A percentile compares a stretch with the other conserved stretches of the same genome.
phyloP scores from a whole-genome alignment of 2,888 invertebrate species.

The Candidula unifasciata region DNA sequence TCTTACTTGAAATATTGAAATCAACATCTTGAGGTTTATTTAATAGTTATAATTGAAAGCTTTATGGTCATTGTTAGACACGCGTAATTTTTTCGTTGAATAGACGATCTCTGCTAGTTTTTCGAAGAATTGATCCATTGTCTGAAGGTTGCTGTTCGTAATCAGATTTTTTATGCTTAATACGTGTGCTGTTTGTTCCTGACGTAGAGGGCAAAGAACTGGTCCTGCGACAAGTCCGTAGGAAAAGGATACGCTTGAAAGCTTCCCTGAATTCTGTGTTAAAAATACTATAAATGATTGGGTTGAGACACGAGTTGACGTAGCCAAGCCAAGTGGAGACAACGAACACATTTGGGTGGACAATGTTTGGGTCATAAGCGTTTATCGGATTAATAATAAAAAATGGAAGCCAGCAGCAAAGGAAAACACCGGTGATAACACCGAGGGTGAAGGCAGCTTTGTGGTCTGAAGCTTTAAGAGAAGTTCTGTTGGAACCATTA shows the following conservation, averaged over 20 bases:
- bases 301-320: conserved; percentile 96
- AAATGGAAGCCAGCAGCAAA: conserved; percentile 99
- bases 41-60: background rate
- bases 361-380: conserved; percentile 96
- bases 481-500: conserved; percentile 51
- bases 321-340: conserved; percentile 98
- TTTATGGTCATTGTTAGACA: conserved; percentile 26
- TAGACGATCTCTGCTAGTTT: conserved; percentile 53
- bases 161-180: conserved; percentile 57
- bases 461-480: conserved; percentile 87
- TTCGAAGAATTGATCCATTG: conserved; percentile 55
- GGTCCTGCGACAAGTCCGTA: conserved; percentile 16
- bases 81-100: conserved; percentile 55
- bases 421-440: conserved; percentile 97
- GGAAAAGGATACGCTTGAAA: conserved; percentile 85
- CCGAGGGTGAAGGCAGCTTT: conserved; percentile 99
- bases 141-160: conserved; percentile 56
- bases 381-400: conserved; percentile 98
- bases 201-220: conserved; percentile 8
- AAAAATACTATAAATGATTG: conserved; percentile 98
- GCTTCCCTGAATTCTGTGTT: conserved; percentile 99
- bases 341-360: conserved; percentile 88
- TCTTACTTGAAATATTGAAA: too few relatives aligned
- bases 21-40: too few relatives aligned
- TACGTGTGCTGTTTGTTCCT: conserved; percentile 5